Evolutionary conservation across 2,888 invertebrate species (phyloP), one percentile per base, ranked within the genome.

Genomic region (Lasioglossum calceatum): DNA sequence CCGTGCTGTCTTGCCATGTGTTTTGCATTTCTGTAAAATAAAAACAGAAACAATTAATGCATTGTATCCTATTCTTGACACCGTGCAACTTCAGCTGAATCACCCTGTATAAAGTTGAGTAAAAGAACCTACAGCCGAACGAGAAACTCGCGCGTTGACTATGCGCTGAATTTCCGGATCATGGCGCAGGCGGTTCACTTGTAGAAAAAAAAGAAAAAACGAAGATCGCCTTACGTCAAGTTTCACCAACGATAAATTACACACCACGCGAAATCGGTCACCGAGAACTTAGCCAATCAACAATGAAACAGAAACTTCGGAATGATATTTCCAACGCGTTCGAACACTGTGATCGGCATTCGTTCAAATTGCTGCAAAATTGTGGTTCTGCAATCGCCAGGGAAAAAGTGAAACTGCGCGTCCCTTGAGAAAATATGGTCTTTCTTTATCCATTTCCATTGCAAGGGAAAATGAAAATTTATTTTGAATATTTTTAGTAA

Each of bases 171-270:
- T 82, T 78, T 81, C 80, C 74, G 67, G 80, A 80, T 74, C 74
- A 50, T 50, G 19, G 80, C 50, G 54, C 75, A 70, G 44, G 1
- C 74, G 23, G 75, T 50, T 47, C 71, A 19, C 42, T 74, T 4
- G n/a, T 27, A 16, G 4, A 70, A 23, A 70, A 70, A 14, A 19
- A 32, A 27, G 27, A 23, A 67, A 70, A 42, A 39, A 5, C 36
- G 78, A 67, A 78, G 77, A 77, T 82, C 82, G 77, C 47, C 70
- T 84, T 82, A 84, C 82, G 73, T 71, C 77, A 70, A 82, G 82
- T 84, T 84, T 84, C 84, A 78, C 82, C 58, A 74, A 77, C 67
- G 82, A 74, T 82, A 71, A 84, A 84, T 84, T 84, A 77, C 84
- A 84, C 67, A 64, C 82, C 74, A 47, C 50, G 73, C 47, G 77